A percentile compares a stretch with the other conserved stretches of the same genome.
phyloP scores from a whole-genome alignment of 37 sponge, comb jelly and placozoan genomes.

The Mnemiopsis leidyi region DNA sequence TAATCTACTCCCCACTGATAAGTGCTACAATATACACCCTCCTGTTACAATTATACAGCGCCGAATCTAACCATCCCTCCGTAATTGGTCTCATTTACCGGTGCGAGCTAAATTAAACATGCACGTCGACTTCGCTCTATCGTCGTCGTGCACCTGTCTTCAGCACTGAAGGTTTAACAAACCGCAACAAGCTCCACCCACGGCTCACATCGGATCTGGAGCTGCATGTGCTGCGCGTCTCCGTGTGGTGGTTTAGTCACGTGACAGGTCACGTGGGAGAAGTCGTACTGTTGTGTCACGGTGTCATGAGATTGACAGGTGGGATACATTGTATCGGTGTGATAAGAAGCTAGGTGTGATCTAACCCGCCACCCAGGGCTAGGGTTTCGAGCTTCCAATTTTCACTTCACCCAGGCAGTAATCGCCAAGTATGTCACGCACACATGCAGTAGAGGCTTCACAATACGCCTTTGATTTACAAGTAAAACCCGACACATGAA shows the following conservation, averaged over 20 bases:
- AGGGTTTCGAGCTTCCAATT: not conserved
- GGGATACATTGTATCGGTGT: not conserved
- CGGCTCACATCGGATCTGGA: not conserved
- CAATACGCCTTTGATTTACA: not conserved
- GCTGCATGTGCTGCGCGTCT: not conserved
- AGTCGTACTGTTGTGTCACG: not conserved
- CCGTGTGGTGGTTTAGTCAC: not conserved
- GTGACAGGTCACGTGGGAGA: not conserved
- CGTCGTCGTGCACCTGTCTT: not conserved
- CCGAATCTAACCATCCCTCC: not conserved
- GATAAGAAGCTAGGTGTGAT: not conserved
- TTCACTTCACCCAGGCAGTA: not conserved
- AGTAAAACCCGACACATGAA: not conserved
- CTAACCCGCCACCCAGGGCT: not conserved
- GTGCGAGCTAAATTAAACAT: not conserved
- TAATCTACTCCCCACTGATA: no score
- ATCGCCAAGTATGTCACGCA: not conserved
- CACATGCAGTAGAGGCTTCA: not conserved
- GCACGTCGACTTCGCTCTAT: no score
- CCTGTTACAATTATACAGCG: no score
- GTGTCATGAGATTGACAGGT: not conserved
- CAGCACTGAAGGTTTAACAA: not conserved
- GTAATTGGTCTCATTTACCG: not conserved
- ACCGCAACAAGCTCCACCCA: not conserved
- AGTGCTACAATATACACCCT: no score